Percentiles rank a stretch among this genome's conserved stretches.
Conservation (phyloP, 2,888 invertebrate species). For the Troides helena region DNA sequence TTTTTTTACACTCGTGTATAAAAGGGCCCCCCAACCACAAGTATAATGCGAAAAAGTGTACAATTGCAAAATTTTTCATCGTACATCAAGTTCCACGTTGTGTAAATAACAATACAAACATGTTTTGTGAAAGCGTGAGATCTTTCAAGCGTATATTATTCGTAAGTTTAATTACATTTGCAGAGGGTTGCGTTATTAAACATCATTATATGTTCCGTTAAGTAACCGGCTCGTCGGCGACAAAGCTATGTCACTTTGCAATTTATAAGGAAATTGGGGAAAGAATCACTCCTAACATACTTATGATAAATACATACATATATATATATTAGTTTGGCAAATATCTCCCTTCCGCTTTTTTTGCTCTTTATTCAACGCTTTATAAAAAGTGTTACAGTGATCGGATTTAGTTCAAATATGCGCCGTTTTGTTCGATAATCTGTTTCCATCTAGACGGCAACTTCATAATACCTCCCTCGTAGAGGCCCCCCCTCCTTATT, state of each 20-base stretch:
- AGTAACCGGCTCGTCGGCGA: slow-evolving; percentile 4
- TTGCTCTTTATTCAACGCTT: no score
- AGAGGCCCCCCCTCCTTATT: no score
- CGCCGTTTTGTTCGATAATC: no score
- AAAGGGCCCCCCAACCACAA: neutral
- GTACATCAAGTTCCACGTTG: slow-evolving; percentile 3
- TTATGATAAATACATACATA: no score
- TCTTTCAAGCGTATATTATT: slow-evolving; percentile 23
- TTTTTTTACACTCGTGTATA: slow-evolving; percentile 15
- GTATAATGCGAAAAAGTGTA: slow-evolving; percentile 7
- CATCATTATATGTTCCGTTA: slow-evolving; percentile 5
- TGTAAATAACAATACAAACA: slow-evolving; percentile 16
- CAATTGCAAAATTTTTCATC: slow-evolving; percentile 20
- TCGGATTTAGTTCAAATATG: no score
- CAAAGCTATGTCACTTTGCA: neutral
- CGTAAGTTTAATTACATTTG: slow-evolving; percentile 23
- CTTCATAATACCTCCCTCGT: no score
- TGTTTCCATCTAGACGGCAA: no score
- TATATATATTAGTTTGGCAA: no score
- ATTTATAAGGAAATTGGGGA: neutral
- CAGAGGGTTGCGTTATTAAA: slow-evolving; percentile 12
- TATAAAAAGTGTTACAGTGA: no score
- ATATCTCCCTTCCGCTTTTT: no score
- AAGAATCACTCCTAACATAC: neutral
- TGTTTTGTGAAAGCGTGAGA: slow-evolving; percentile 23